Conservation (phyloP, 2,113 vertebrate species). For the Corythaixoides concolor region DNA sequence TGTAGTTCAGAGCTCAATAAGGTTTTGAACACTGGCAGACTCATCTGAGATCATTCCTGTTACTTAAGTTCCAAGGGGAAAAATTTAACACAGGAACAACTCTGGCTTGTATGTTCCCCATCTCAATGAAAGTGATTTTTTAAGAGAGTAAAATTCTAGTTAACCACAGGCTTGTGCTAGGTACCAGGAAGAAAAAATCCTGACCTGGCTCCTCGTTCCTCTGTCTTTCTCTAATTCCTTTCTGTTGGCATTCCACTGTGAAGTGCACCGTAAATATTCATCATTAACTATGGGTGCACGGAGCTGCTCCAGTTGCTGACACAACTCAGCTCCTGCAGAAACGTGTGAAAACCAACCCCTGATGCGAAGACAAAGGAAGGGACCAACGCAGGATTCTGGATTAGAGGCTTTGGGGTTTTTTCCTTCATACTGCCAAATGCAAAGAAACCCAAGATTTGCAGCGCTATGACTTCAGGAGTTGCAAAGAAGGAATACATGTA, state of each 20-base stretch:
- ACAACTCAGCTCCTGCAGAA: accelerated
- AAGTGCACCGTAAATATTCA: neutral
- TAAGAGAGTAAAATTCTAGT: neutral
- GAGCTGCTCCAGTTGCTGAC: neutral
- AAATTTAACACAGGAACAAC: neutral
- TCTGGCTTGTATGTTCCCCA: neutral
- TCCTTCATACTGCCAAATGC: neutral
- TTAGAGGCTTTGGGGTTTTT: neutral
- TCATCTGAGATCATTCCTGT: neutral
- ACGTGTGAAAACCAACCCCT: neutral
- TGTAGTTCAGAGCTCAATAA: neutral
- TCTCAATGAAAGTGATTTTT: neutral
- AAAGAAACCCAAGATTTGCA: neutral
- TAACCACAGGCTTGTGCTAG: neutral
- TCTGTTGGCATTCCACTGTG: neutral
- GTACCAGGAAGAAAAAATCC: neutral
- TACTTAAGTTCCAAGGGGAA: neutral
- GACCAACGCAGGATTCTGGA: neutral
- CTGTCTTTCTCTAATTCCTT: neutral
- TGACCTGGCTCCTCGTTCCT: neutral
- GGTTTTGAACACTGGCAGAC: neutral
- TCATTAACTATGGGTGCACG: accelerated
- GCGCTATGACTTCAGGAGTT: neutral
- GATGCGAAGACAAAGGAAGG: neutral
- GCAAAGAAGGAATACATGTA: neutral